These are phyloP conservation scores for Bucco capensis DNA, from an alignment of 2,113 vertebrate species.

Conservation along the genomic window DNA sequence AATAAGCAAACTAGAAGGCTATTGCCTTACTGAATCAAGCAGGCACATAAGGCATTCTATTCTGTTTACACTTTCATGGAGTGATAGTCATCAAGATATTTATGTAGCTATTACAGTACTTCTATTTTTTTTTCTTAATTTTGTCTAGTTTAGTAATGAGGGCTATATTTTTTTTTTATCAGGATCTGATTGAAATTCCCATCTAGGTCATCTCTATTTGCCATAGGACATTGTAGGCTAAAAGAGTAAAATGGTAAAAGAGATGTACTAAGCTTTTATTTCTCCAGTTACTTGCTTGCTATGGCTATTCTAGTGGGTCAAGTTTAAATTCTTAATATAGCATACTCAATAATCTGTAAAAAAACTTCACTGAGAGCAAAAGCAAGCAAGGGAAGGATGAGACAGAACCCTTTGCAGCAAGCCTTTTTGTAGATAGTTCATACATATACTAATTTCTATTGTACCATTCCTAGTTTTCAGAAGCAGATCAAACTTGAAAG, in stretches of 20 bases:
- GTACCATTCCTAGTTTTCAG: conserved; percentile 13
- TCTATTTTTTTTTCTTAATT: background rate
- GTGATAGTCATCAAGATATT: conserved; percentile 32
- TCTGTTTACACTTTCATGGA: background rate
- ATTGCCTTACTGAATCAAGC: background rate
- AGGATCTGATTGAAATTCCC: background rate
- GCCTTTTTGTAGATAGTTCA: conserved; percentile 15
- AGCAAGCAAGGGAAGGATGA: background rate
- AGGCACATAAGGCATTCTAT: background rate
- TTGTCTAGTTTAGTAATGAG: background rate
- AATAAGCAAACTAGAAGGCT: conserved; percentile 37
- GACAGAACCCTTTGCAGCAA: background rate
- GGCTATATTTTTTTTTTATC: background rate
- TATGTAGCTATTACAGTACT: background rate
- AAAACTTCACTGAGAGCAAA: conserved; percentile 11
- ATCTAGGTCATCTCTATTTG: background rate
- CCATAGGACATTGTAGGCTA: background rate
- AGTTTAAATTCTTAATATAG: conserved; percentile 14
- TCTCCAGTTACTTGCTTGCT: background rate
- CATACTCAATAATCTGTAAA: background rate
- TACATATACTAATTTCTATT: conserved; percentile 13
- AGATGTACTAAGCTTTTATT: background rate
- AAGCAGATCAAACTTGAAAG: conserved; percentile 40
- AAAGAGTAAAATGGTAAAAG: background rate
- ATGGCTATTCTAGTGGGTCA: background rate